A percentile compares a stretch with the other conserved stretches of the same genome.
Conservation (phyloP, 2,888 invertebrate genomes). For the Nymphalis urticae region DNA sequence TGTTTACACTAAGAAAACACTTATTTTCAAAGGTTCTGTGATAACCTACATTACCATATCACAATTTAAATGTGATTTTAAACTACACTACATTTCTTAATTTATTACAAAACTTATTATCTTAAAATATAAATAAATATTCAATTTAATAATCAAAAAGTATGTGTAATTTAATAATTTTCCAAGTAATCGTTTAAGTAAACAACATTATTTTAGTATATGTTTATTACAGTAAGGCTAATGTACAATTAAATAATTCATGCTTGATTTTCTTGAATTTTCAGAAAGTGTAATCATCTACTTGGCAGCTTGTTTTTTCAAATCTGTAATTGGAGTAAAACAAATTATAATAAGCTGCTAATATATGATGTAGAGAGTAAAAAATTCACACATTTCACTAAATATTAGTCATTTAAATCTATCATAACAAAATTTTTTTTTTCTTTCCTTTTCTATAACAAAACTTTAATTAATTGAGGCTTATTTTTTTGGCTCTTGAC, state of each 20-base stretch:
- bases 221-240: conserved; percentile 48
- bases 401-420: background rate
- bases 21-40: too few species aligned
- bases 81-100: too few species aligned
- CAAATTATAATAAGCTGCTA: conserved; percentile 13
- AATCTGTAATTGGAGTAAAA: conserved; percentile 54
- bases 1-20: too few species aligned
- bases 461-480: background rate
- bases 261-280: conserved; percentile 33
- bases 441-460: too few species aligned
- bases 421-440: background rate
- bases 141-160: background rate
- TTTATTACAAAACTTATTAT: too few species aligned
- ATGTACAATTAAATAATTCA: conserved; percentile 54
- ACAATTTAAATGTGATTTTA: too few species aligned
- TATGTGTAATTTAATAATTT: background rate
- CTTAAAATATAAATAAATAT: too few species aligned
- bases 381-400: conserved; percentile 1
- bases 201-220: conserved; percentile 22
- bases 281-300: conserved; percentile 38
- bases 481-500: background rate
- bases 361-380: background rate
- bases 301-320: conserved; percentile 53
- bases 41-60: too few species aligned
- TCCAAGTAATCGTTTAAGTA: background rate